A percentile compares a stretch with the other conserved stretches of the same genome.
These are phyloP conservation scores for Cardiocondyla obscurior DNA, from an alignment of 1,140 invertebrate species.

Conservation along the genomic window DNA sequence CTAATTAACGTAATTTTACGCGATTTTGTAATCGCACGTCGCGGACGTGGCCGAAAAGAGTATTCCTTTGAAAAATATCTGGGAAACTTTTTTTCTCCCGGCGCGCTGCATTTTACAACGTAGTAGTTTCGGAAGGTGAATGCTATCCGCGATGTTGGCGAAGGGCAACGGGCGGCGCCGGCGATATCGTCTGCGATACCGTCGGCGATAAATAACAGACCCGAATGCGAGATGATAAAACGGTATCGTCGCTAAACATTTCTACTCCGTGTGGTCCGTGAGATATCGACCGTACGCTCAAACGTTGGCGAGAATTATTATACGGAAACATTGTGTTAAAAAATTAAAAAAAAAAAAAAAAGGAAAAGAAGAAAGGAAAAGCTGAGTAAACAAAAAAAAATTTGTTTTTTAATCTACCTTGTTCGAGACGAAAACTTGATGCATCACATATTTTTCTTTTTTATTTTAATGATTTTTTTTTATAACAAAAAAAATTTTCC, in stretches of 20 bases:
- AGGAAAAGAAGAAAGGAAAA: neutral
- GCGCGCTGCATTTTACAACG: neutral
- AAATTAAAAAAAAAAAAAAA: neutral
- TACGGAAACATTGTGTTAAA: neutral
- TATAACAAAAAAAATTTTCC: neutral
- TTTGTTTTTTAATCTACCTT: neutral
- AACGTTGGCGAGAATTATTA: neutral
- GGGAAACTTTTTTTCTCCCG: neutral
- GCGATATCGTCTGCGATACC: constrained; percentile 20
- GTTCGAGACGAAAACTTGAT: neutral
- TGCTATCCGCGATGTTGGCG: neutral
- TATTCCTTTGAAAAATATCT: neutral
- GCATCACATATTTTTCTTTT: neutral
- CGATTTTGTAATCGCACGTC: neutral
- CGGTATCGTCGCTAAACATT: constrained; percentile 30
- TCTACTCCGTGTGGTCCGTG: constrained; percentile 2
- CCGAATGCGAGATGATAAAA: constrained; percentile 49
- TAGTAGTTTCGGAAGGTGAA: constrained; percentile 5
- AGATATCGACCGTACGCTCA: neutral
- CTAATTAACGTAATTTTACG: neutral
- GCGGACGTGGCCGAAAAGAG: neutral
- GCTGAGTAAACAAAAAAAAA: neutral
- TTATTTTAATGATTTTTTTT: neutral
- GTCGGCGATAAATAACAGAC: constrained; percentile 33
- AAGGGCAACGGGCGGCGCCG: neutral